phyloP scores from a whole-genome alignment of 1,140 invertebrate genomes.

The Drosophila subpulchrella region DNA sequence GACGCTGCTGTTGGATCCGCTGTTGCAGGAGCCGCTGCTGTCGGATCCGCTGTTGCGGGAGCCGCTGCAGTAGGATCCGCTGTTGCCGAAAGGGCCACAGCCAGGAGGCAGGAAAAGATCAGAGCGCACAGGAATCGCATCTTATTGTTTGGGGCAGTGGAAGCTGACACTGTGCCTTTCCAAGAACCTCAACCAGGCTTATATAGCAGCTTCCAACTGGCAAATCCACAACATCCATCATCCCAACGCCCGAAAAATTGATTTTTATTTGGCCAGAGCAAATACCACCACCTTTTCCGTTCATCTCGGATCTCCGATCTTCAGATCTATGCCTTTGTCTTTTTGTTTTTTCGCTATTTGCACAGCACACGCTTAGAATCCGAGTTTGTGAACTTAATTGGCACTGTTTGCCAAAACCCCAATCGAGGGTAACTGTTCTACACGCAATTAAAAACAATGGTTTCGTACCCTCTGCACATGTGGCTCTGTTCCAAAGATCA shows the following conservation, averaged over 20 bases:
- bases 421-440: conserved; percentile 1
- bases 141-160: neutral
- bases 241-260: neutral
- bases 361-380: neutral
- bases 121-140: conserved; percentile 5
- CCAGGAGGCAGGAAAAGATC: neutral
- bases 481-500: neutral
- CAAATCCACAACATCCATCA: neutral
- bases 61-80: neutral
- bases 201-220: neutral
- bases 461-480: neutral
- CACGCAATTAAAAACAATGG: neutral
- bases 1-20: neutral
- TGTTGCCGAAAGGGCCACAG: neutral
- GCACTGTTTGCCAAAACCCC: conserved; percentile 4
- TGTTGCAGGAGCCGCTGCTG: too few relatives aligned
- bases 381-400: conserved; percentile 1
- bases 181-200: neutral
- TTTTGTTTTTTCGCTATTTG: neutral
- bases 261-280: neutral
- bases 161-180: neutral
- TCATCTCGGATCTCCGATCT: neutral
- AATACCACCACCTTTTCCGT: neutral
- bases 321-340: neutral
- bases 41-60: neutral